Conservation (phyloP, 1,140 invertebrate species). For the Nixonia krombeini region DNA sequence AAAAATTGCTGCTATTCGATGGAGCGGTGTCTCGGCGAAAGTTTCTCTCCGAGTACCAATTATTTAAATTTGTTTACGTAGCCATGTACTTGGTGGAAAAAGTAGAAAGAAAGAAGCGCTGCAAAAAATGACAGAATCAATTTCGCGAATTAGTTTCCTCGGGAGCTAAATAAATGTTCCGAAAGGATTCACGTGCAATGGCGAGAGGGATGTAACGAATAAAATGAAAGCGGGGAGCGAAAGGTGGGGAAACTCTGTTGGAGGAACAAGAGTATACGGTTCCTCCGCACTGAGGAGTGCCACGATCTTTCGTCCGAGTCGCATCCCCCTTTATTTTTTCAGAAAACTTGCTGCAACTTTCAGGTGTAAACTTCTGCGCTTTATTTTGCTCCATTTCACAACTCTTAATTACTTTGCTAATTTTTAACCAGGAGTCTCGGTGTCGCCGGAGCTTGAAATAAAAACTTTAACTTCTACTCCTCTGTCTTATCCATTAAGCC, state of each 20-base stretch:
- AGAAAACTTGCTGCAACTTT: slow-evolving; percentile 56
- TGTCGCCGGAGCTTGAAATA: slow-evolving; percentile 58
- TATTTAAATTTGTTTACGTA: too few species aligned
- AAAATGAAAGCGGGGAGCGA: slow-evolving; percentile 33
- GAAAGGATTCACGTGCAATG: slow-evolving; percentile 17
- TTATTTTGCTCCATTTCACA: slow-evolving; percentile 64
- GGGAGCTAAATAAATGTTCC: slow-evolving; percentile 6
- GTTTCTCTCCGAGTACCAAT: too few species aligned
- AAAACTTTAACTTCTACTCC: slow-evolving; percentile 53
- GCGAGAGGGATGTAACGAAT: slow-evolving; percentile 9
- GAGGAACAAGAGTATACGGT: slow-evolving; percentile 23
- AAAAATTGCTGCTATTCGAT: too few species aligned
- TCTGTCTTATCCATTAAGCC: background rate
- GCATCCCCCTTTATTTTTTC: slow-evolving; percentile 44
- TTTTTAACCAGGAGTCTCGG: slow-evolving; percentile 57
- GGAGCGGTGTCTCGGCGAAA: too few species aligned
- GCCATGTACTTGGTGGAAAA: too few species aligned
- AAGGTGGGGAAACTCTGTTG: slow-evolving; percentile 19
- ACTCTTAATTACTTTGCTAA: slow-evolving; percentile 68
- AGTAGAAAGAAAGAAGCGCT: too few species aligned
- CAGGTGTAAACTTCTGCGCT: slow-evolving; percentile 52
- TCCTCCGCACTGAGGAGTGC: slow-evolving; percentile 53
- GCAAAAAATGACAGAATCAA: slow-evolving; percentile 9
- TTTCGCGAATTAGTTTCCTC: slow-evolving; percentile 7
- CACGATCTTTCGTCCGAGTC: slow-evolving; percentile 35